Conservation (phyloP, 2,888 invertebrate genomes). For the Aelia acuminata region DNA sequence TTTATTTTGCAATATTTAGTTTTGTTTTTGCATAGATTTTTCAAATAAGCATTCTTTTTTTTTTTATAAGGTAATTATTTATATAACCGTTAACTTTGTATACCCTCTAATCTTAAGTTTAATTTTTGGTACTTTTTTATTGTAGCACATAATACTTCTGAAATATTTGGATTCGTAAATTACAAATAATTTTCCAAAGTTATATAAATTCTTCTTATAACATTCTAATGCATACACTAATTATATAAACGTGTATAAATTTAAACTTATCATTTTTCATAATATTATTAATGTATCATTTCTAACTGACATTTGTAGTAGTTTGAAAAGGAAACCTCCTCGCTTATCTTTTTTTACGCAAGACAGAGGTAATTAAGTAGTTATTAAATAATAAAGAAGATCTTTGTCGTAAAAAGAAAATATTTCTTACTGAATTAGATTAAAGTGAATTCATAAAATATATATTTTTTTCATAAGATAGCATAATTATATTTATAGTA, state of each 20-base stretch:
- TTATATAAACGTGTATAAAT: not conserved
- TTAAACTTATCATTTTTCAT: not conserved
- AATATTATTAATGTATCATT: not conserved
- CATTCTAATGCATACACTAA: not conserved
- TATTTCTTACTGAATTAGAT: too few species aligned
- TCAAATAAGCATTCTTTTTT: too few species aligned
- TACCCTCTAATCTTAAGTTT: not conserved
- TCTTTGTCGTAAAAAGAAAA: too few species aligned
- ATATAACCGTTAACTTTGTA: not conserved
- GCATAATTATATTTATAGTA: too few species aligned
- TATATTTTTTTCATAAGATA: too few species aligned
- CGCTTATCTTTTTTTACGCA: too few species aligned
- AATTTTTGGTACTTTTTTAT: too few species aligned
- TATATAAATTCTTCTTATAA: not conserved
- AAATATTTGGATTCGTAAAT: not conserved
- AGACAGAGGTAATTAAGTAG: too few species aligned
- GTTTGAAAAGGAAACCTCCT: slow-evolving; percentile 16
- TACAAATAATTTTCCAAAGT: not conserved
- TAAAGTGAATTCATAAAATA: too few species aligned
- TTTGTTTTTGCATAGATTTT: too few species aligned
- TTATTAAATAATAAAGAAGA: too few species aligned
- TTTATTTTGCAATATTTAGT: too few species aligned
- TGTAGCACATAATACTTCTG: not conserved
- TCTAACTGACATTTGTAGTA: slow-evolving; percentile 1
- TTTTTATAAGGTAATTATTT: not conserved